Evolutionary conservation across 2,113 vertebrate species (phyloP).

Genomic region (Myrmecobius fasciatus): DNA sequence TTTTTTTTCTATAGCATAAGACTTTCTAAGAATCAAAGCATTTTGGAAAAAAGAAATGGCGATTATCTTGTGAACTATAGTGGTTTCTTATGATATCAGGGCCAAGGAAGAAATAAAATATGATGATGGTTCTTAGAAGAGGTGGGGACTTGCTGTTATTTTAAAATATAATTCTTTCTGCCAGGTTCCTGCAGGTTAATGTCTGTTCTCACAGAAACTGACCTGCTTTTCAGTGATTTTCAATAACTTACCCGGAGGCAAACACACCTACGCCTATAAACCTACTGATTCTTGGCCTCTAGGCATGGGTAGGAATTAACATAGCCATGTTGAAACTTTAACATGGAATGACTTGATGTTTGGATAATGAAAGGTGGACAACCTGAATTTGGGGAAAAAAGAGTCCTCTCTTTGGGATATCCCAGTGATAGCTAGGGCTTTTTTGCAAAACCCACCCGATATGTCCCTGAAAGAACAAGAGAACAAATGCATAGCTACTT

Average conservation of each 20-base stretch:
- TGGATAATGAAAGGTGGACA: not conserved
- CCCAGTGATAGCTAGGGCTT: not conserved
- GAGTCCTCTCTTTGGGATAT: not conserved
- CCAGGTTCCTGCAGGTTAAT: not conserved
- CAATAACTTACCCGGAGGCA: constrained; percentile 2
- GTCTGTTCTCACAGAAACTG: not conserved
- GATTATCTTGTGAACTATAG: not conserved
- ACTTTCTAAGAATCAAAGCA: not conserved
- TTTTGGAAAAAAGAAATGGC: not conserved
- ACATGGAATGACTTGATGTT: not conserved
- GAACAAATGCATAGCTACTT: not conserved
- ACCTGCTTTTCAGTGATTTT: constrained; percentile 17
- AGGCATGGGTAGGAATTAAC: not conserved
- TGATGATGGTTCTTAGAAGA: not conserved
- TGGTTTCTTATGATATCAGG: not conserved
- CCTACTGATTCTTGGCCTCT: not conserved
- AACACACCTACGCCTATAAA: not conserved
- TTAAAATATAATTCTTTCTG: not conserved
- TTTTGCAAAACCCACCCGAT: not conserved
- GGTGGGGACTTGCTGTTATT: constrained; percentile 4
- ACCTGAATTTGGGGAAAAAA: not conserved
- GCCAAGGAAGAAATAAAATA: not conserved
- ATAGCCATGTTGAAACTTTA: not conserved
- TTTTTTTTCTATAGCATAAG: constrained; percentile 1
- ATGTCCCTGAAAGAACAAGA: not conserved